Percentiles rank a stretch among this genome's conserved stretches.
Conservation (phyloP, 2,888 invertebrate species). For the Isoperla grammatica region DNA sequence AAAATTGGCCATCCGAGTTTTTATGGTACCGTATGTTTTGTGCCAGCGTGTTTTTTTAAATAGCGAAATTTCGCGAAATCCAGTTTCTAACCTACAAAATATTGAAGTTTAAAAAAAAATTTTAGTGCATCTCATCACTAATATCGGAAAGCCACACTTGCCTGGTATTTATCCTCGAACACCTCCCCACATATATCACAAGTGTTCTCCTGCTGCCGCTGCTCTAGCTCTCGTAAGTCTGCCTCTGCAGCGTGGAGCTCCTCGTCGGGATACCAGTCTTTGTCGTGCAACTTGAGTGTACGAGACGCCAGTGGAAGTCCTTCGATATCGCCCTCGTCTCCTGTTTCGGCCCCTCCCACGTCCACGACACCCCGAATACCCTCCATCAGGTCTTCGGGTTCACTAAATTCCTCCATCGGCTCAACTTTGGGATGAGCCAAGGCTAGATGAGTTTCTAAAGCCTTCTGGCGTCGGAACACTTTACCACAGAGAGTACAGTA, state of each 20-base stretch:
- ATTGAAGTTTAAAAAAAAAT: no score
- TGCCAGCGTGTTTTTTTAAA: no score
- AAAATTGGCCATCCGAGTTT: no score
- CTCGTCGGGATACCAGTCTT: constrained; percentile 42
- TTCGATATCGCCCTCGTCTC: constrained; percentile 43
- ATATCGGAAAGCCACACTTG: no score
- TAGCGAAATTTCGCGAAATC: no score
- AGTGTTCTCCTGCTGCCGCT: constrained; percentile 29
- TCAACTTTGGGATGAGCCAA: constrained; percentile 52
- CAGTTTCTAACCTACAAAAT: no score
- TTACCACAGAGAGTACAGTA: constrained; percentile 47
- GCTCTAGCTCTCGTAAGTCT: constrained; percentile 44
- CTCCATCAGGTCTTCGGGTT: constrained; percentile 80
- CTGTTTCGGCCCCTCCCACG: constrained; percentile 45
- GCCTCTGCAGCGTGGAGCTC: constrained; percentile 46
- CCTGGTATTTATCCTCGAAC: constrained; percentile 34
- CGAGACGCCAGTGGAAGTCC: constrained; percentile 38
- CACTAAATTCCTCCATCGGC: constrained; percentile 72
- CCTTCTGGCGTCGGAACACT: constrained; percentile 57
- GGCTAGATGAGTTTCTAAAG: constrained; percentile 56
- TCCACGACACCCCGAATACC: constrained; percentile 74
- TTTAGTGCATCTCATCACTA: no score
- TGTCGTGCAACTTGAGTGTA: constrained; percentile 4
- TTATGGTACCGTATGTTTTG: no score
- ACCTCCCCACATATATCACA: constrained; percentile 39